These are phyloP conservation scores for Drosophila maculinotata DNA, from an alignment of 2,888 invertebrate genomes.

Conservation along the genomic window DNA sequence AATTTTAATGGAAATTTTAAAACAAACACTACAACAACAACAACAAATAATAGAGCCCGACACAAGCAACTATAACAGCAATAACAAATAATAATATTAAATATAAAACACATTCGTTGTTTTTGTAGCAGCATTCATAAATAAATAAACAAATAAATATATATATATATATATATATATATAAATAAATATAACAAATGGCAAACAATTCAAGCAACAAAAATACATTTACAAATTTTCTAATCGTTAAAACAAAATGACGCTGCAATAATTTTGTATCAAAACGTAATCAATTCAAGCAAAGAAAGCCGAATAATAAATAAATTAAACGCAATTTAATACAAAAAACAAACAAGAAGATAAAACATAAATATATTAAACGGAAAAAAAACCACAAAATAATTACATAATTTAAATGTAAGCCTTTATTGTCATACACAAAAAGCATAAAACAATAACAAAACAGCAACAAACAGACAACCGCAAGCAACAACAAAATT, in stretches of 20 bases:
- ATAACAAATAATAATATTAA: constrained; percentile 37
- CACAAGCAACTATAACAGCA: constrained; percentile 70
- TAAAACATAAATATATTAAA: constrained; percentile 12
- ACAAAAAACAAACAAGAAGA: constrained; percentile 29
- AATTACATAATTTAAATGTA: constrained; percentile 59
- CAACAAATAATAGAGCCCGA: constrained; percentile 52
- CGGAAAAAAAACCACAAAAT: constrained; percentile 21
- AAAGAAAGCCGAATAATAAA: constrained; percentile 35
- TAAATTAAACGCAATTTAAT: constrained; percentile 48
- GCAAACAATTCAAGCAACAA: constrained; percentile 9
- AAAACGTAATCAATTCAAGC: constrained; percentile 39
- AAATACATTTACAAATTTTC: constrained; percentile 49
- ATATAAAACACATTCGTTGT: constrained; percentile 23
- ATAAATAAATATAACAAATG: constrained; percentile 20
- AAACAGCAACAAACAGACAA: constrained; percentile 17
- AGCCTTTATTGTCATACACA: constrained; percentile 58
- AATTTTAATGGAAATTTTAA: constrained; percentile 83
- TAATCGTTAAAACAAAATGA: constrained; percentile 42
- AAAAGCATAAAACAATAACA: constrained; percentile 26
- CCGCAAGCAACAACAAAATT: constrained; percentile 36
- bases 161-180: constrained; percentile 33
- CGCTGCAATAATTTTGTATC: constrained; percentile 54
- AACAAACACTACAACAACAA: constrained; percentile 46
- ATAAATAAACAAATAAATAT: constrained; percentile 26
- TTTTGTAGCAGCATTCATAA: constrained; percentile 41